These are phyloP conservation scores for Muntiacus reevesi DNA, from an alignment of 2,113 vertebrate species.

Conservation along the genomic window DNA sequence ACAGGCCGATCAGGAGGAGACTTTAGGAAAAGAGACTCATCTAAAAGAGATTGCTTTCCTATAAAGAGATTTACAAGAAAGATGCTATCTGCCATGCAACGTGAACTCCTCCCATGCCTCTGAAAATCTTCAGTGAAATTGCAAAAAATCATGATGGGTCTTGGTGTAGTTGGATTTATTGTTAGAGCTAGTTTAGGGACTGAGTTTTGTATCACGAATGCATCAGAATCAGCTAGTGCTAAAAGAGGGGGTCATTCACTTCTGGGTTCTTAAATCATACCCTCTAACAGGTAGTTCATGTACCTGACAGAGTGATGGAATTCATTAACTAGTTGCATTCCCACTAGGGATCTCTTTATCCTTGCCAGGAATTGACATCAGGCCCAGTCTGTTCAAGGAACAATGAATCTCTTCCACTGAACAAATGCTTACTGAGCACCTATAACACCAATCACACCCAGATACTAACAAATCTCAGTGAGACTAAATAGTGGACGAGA, in stretches of 20 bases:
- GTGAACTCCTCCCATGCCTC: neutral
- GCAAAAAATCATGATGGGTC: neutral
- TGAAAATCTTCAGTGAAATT: neutral
- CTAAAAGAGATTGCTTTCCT: neutral
- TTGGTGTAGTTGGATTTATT: neutral
- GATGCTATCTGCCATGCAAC: neutral
- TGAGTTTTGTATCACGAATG: neutral
- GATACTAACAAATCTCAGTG: neutral
- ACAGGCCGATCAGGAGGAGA: neutral
- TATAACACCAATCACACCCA: neutral
- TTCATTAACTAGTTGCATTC: neutral
- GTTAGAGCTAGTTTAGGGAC: neutral
- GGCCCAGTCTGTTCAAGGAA: neutral
- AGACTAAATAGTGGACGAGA: neutral
- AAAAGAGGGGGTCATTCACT: neutral
- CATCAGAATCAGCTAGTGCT: neutral
- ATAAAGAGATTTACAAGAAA: neutral
- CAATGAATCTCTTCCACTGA: neutral
- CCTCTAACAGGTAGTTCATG: neutral
- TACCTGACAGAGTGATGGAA: neutral
- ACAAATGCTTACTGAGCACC: neutral
- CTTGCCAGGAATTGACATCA: neutral
- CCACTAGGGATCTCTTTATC: neutral
- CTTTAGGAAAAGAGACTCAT: neutral
- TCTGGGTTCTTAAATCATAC: neutral